phyloP scores from a whole-genome alignment of 2,113 vertebrate genomes.

The Hydrochoerus hydrochaeris region DNA sequence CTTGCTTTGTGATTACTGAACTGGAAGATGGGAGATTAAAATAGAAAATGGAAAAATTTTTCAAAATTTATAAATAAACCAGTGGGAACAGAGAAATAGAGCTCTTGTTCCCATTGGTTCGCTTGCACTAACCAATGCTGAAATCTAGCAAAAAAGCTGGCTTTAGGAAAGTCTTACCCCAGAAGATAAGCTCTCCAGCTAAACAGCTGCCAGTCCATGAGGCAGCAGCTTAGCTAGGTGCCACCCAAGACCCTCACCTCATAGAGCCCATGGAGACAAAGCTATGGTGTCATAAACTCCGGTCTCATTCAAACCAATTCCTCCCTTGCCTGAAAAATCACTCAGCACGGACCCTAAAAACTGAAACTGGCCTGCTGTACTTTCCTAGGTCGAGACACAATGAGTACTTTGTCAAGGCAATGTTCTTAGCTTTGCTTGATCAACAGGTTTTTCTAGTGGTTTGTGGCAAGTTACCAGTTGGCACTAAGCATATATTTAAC shows the following conservation, averaged over 20 bases:
- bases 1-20: not conserved
- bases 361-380: not conserved
- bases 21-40: constrained; percentile 27
- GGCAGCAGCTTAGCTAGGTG: not conserved
- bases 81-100: not conserved
- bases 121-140: not conserved
- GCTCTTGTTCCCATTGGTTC: not conserved
- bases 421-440: not conserved
- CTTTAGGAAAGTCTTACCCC: not conserved
- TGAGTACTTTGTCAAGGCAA: not conserved
- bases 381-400: not conserved
- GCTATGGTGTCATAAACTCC: not conserved
- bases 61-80: not conserved
- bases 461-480: not conserved
- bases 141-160: not conserved
- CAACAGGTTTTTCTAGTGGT: not conserved
- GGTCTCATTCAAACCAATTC: not conserved
- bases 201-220: not conserved
- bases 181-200: not conserved
- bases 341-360: not conserved
- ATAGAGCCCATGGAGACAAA: not conserved
- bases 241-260: not conserved
- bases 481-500: not conserved
- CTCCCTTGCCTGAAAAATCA: constrained; percentile 22
- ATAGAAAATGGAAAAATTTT: not conserved